Base-by-base conservation (phyloP, 1,140 invertebrate genomes). In the Acromyrmex charruanus region DNA sequence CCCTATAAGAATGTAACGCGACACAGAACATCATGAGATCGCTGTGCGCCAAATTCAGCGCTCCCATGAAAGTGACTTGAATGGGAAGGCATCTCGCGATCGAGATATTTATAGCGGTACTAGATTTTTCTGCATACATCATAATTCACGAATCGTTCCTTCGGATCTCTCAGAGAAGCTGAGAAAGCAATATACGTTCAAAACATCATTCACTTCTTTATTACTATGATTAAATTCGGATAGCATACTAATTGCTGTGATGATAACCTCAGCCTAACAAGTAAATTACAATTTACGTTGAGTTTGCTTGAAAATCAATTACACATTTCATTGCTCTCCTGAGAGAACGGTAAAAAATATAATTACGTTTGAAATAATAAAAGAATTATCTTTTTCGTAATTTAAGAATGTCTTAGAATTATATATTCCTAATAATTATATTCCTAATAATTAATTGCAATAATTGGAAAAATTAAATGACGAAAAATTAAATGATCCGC, bases 41-140 rank as follows among this genome's bases (percentile, higher is more conserved):
- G 58, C 77, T 66, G 61, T 86, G 53, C 85, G 82, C 72, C 88
- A 90, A 92, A 93, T 93, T 93, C 92, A 77, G 79, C 72, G 77
- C 53, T 75, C 88, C 68, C 84, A 92, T 91, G 93, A 94, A 94
- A 94, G 93, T 93, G 93, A 94, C 80, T 66, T 51, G 89, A 61
- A 68, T 58, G 87, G 58, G 63, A 85, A 74, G 71, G 55, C 28
- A 35, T 6, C 53, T 25, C 71, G 49, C 35, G 35, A 66, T 63
- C 49, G 74, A 66, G 71, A 85, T 77, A 85, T 85, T 79, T 77
- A 85, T 85, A 85, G 58, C 66, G 66, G 53, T 75, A 51, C 44
- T 75, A 84, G 55, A 84, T 68, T 55, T 79, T 68, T 69, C 44
- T 58, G 31, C 21, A 28, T 28, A 21, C n/a, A 55, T 7, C 3